Evolutionary conservation across 2,888 invertebrate genomes (phyloP), one percentile per base, ranked within the genome.

Genomic region (Pegoplata infirma): DNA sequence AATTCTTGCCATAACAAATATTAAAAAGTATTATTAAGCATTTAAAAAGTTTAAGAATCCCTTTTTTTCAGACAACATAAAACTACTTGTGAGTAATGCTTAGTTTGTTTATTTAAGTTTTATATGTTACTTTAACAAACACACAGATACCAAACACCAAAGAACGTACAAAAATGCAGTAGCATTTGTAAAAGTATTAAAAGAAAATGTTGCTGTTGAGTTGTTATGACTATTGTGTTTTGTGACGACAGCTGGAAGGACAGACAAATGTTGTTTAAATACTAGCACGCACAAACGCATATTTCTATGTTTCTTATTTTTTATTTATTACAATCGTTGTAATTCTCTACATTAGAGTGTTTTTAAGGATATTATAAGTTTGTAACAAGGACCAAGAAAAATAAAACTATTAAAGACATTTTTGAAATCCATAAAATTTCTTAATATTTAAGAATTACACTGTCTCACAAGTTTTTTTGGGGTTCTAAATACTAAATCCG

Each of bases 261-360:
- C 49, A 23, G n/a, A 12, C 19, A 12, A 16, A 51, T 58, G 14
- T 71, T 71, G 58, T 5, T 66, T 71, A 79, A 79, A 75, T 67
- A 71, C 67, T 67, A 61, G 67, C 79, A 79, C 75, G 79, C 79
- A 79, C 66, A 71, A 72, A 63, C 49, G 49, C 74, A 71, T 75
- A 68, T 69, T 58, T 66, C 69, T 36, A 16, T 56, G 7, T 46
- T 32, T 8, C 10, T 25, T 71, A 23, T 23, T 36, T 73, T 40
- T 28, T 2, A 19, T 68, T 56, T 61, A 55, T 68, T 61, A 53
- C 25, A 53, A 67, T 55, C 36, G 14, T 61, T 55, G 1, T 14
- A 46, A 51, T 59, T 14, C 21, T 8, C 23, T 55, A 58, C 40
- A 14, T 16, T 40, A n/a, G 14, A 10, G 49, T 21, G 6, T 51